Base-by-base conservation (phyloP, 2,888 invertebrate species). In the Stegana nigrithorax region DNA sequence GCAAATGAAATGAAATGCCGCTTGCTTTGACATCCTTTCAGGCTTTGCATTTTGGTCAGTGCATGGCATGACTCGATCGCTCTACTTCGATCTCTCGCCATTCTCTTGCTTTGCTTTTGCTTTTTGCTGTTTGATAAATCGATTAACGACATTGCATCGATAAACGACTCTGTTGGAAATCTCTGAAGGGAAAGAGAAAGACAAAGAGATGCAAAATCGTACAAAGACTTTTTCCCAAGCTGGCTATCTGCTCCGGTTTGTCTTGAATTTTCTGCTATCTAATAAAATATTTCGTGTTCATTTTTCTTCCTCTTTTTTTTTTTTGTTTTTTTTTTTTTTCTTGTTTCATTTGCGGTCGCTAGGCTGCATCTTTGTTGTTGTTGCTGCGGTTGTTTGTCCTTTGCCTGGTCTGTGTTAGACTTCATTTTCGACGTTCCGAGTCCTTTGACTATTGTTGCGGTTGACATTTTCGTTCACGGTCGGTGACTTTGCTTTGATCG, bases 41-140 rank as follows among this genome's bases (percentile, higher is more conserved):
- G 21, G 53, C 62, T 56, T 61, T 66, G 21, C 58, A 55, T 64
- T 64, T 50, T 25, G 50, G 50, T 25, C 50, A 50, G 26, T 10
- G 25, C 26, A 50, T 56, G n/a, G n/a, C n/a, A n/a, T n/a, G n/a
- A n/a, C n/a, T 56, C 10, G 39, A 39, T 25, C 21, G 53, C 27
- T 27, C 5, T n/a, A 27, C 29, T 27, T 27, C 27, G 2, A 21
- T 17, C 19, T 21, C 10, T 21, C 45, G 4, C 36, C 47, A 26
- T 26, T n/a, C n/a, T 21, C n/a, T n/a, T n/a, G n/a, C n/a, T n/a
- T n/a, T n/a, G n/a, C n/a, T n/a, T n/a, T n/a, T n/a, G n/a, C n/a
- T 70, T 67, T 64, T 58, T 62, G 51, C 55, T 60, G 68, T 75
- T 81, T 81, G 73, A 79, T 80, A 81, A 81, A 81, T 81, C 81